Evolutionary conservation across 2,888 invertebrate species (phyloP).

Genomic region (Eupithecia abbreviata): DNA sequence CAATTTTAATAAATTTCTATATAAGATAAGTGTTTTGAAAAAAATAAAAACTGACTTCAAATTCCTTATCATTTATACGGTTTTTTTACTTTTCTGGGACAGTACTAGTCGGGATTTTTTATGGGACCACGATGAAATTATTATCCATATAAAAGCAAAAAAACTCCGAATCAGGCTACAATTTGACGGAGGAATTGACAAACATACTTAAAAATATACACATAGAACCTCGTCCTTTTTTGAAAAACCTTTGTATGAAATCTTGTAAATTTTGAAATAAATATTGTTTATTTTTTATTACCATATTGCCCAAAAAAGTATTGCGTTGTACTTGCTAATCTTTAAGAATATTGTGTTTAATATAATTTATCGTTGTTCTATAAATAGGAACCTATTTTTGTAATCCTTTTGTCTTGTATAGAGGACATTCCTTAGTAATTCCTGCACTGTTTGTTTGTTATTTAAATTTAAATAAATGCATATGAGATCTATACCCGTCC

Average conservation of each 20-base stretch:
- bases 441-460: conserved; percentile 18
- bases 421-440: conserved; percentile 51
- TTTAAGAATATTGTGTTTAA: background rate
- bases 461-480: background rate
- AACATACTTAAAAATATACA: too few relatives aligned
- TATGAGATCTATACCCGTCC: background rate
- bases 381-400: background rate
- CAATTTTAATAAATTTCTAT: background rate
- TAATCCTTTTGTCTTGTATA: background rate
- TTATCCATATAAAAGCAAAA: too few relatives aligned
- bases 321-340: background rate
- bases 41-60: too few relatives aligned
- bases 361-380: background rate
- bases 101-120: too few relatives aligned
- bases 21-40: too few relatives aligned
- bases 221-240: too few relatives aligned
- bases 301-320: background rate
- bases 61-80: too few relatives aligned
- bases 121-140: too few relatives aligned
- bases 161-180: too few relatives aligned
- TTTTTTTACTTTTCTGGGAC: too few relatives aligned
- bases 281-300: background rate
- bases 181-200: too few relatives aligned
- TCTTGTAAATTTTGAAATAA: too few relatives aligned
- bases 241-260: background rate